A percentile compares a stretch with the other conserved stretches of the same genome.
Evolutionary conservation across 2,888 invertebrate species (phyloP).

Genomic region (Drosophila colorata): DNA sequence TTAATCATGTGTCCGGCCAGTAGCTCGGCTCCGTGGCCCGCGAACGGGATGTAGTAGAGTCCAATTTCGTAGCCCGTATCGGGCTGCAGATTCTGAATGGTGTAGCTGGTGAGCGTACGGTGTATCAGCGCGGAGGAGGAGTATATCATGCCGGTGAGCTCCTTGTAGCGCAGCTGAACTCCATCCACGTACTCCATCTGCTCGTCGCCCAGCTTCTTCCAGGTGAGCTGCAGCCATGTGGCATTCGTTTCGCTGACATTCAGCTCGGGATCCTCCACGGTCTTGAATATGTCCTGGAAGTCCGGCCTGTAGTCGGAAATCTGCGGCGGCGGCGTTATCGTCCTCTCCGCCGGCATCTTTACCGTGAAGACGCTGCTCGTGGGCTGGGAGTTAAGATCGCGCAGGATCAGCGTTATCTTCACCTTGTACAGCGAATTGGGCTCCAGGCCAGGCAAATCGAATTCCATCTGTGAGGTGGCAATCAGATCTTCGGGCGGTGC

Average conservation of each 20-base stretch:
- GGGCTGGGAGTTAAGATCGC: constrained; percentile 91
- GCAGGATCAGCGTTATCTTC: constrained; percentile 91
- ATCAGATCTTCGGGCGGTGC: constrained; percentile 94
- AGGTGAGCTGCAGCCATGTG: constrained; percentile 91
- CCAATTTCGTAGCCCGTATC: constrained; percentile 93
- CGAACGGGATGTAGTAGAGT: constrained; percentile 93
- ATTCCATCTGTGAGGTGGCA: constrained; percentile 93
- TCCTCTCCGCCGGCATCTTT: constrained; percentile 87
- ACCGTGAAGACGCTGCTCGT: constrained; percentile 92
- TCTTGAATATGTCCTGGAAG: constrained; percentile 86
- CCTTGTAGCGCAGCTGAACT: constrained; percentile 94
- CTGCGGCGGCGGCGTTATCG: constrained; percentile 86
- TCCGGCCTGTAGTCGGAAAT: constrained; percentile 84
- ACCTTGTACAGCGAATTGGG: constrained; percentile 93
- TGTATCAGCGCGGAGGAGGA: constrained; percentile 94
- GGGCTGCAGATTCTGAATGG: constrained; percentile 91
- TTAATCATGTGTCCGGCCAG: constrained; percentile 90
- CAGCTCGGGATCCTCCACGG: constrained; percentile 90
- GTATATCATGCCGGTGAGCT: constrained; percentile 92
- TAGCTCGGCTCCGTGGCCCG: constrained; percentile 91
- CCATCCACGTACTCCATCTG: constrained; percentile 95
- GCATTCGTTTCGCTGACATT: constrained; percentile 91
- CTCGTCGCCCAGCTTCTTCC: constrained; percentile 93
- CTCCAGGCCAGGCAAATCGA: constrained; percentile 91
- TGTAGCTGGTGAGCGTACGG: constrained; percentile 91